Evolutionary conservation across 2,888 invertebrate species (phyloP), one percentile per base, ranked within the genome.

Genomic region (Nectonema munidae): DNA sequence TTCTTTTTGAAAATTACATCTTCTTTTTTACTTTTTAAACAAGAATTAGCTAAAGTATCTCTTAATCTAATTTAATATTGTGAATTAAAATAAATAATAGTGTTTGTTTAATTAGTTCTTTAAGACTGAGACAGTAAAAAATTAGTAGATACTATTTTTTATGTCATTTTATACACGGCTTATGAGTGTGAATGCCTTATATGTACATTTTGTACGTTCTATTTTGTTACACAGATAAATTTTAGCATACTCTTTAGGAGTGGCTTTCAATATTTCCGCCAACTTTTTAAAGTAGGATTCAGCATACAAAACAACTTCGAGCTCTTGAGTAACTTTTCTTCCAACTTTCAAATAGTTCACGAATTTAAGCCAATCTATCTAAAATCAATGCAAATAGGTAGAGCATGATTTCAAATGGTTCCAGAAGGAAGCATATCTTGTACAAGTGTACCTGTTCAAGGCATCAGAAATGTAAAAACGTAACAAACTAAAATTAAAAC

Each of bases 241-340:
- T 25, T 5, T 34, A 30, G 41, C 44, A 46, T 49, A 66, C 67
- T 66, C 61, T 39, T 59, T 56, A 43, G 70, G 67, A 1, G 69
- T 68, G 42, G 57, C 54, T 11, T 62, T 55, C 20, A 72, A 47
- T 34, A 71, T 67, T 44, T 61, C 61, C 2, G 69, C 71, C 66
- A 72, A 66, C 48, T 68, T 63, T 3, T 64, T 53, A 41, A 72
- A 64, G 53, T 71, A 72, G 1, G 67, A 63, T 57, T 70, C 63
- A 1, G 69, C 68, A 49, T 72, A 72, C 39, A 66, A 64, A 14
- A 72, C 72, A 3, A 72, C 61, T 1, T 66, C 66, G 46, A 72
- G 71, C 9, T 66, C 54, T 11, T 61, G 58, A 3, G 60, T 58
- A 35, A 70, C 57, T 3, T 59, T 54, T 11, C 46, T 43, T n/a